A percentile compares a stretch with the other conserved stretches of the same genome.
These are phyloP conservation scores for Cerastis leucographa DNA, from an alignment of 2,888 invertebrate species.

Conservation along the genomic window DNA sequence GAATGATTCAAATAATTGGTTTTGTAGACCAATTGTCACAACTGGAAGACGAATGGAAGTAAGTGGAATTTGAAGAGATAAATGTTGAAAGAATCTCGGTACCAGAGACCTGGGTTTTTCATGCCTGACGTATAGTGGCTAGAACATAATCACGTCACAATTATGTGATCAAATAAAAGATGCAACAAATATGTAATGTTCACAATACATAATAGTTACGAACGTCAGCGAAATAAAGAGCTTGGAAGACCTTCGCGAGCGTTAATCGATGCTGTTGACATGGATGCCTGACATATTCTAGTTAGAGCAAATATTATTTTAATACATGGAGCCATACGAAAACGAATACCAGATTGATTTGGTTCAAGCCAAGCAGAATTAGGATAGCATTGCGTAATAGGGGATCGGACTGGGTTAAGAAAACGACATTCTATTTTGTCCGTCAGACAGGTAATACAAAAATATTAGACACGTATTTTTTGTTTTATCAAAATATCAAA, in stretches of 20 bases:
- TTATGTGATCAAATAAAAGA: slow-evolving; percentile 6
- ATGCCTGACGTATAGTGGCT: background rate
- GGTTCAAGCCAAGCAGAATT: slow-evolving; percentile 26
- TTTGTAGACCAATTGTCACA: slow-evolving; percentile 3
- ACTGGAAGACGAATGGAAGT: background rate
- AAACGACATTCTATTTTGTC: too few species aligned
- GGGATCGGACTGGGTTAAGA: too few species aligned
- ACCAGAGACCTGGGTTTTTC: background rate
- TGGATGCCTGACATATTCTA: slow-evolving; percentile 14
- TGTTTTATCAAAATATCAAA: too few species aligned
- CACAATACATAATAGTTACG: background rate
- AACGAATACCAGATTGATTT: slow-evolving; percentile 16
- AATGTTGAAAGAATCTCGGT: slow-evolving; percentile 3
- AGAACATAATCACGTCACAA: background rate
- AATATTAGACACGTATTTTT: too few species aligned
- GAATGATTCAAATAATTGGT: background rate
- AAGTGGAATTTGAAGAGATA: slow-evolving; percentile 20
- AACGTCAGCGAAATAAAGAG: slow-evolving; percentile 14
- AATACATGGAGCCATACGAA: background rate
- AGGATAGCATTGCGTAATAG: slow-evolving; percentile 38
- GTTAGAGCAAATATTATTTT: slow-evolving; percentile 22
- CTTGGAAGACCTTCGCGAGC: slow-evolving; percentile 29
- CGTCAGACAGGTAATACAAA: too few species aligned
- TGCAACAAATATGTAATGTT: slow-evolving; percentile 13
- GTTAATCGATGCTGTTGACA: slow-evolving; percentile 42